Percentiles rank a stretch among this genome's conserved stretches.
Conservation (phyloP, 2,113 vertebrate genomes). For the Scolopax mira region DNA sequence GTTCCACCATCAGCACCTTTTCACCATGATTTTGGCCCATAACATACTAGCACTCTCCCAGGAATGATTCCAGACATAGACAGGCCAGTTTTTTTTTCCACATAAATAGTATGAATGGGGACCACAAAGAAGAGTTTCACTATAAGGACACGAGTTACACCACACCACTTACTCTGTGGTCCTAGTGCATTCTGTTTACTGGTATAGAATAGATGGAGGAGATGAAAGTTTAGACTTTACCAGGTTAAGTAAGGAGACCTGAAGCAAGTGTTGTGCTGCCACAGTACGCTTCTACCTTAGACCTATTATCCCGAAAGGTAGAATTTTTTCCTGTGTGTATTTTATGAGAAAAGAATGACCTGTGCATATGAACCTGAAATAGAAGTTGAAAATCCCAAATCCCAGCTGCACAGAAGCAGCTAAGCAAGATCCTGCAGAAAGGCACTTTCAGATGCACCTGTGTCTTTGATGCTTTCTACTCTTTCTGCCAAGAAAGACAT, state of each 20-base stretch:
- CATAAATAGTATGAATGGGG: neutral
- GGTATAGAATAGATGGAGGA: neutral
- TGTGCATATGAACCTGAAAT: neutral
- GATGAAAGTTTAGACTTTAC: neutral
- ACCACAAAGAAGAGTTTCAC: neutral
- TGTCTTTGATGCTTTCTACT: neutral
- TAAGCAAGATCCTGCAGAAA: neutral
- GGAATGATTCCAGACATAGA: fast-evolving
- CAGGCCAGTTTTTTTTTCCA: neutral
- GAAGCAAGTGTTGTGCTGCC: neutral
- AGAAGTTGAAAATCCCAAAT: neutral
- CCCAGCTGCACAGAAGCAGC: neutral
- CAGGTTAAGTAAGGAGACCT: neutral
- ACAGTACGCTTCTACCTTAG: neutral
- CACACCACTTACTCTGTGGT: neutral
- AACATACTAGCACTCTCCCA: neutral
- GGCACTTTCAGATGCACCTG: neutral
- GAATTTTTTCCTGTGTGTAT: neutral
- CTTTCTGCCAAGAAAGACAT: neutral
- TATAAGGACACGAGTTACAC: neutral
- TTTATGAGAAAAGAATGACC: neutral
- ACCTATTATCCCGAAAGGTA: neutral
- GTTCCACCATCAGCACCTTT: neutral
- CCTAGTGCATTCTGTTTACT: neutral
- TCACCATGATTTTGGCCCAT: neutral